Evolutionary conservation across 2,113 vertebrate species (phyloP), one percentile per base, ranked within the genome.

Genomic region (Protobothrops flavoviridis): DNA sequence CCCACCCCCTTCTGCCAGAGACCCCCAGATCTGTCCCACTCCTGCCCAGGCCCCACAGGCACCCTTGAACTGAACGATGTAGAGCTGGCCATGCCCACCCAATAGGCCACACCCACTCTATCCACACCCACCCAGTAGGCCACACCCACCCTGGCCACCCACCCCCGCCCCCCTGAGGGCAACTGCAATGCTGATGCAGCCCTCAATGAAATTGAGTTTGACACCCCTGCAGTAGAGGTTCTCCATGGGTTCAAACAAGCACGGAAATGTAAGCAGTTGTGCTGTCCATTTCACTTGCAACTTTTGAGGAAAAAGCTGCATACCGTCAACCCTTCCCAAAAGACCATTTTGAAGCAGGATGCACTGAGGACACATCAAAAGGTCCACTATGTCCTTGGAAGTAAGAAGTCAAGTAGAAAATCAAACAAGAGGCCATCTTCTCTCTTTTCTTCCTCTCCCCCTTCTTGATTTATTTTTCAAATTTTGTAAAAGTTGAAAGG

Each of bases 261-360:
- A 96, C 98, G 98, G 97, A 98, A 98, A 97, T 98, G 97, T 97
- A 96, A 94, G 96, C 96, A 93, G 93, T 94, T 95, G 96, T 96
- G 97, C 97, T 97, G 97, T 95, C 97, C 95, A 95, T 97, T 98
- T 97, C 94, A 97, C 97, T 98, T 97, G 97, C 97, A 97, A 96
- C 97, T 97, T 96, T 97, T 7, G 91, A 39, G 4, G 7, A 6
- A 92, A 97, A 97, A 98, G 97, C 97, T 97, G 97, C 97, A 97
- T 97, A 96, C 97, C 97, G 97, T 97, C 96, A 97, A 97, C 96
- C 97, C 97, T 97, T 97, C 98, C 97, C 97, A 98, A 98, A 98
- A 96, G 98, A 98, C 98, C 97, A 97, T 98, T 97, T 98, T 97
- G 95, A 97, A 98, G 98, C 97, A 97, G 97, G 96, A 97, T 97